Conservation (phyloP, 2,113 vertebrate genomes). For the Danio rerio region DNA sequence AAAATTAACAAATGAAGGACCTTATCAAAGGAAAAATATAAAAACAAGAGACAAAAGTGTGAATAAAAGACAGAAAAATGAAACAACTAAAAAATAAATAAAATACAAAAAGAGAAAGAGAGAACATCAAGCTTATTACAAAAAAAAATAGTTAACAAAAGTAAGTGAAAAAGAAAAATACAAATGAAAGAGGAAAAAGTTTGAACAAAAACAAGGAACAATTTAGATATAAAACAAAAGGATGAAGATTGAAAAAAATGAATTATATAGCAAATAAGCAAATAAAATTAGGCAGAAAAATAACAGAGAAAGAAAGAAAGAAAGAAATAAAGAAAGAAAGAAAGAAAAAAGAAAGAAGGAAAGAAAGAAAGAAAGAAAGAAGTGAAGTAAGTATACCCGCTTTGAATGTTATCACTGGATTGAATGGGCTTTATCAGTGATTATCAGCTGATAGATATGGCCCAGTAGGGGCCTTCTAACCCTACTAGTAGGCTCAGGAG, state of each 20-base stretch:
- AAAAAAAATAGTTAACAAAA: background rate
- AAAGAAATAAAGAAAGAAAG: constrained; percentile 31
- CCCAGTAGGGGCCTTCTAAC: too few species aligned
- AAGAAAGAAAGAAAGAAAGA: constrained; percentile 42
- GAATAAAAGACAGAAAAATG: background rate
- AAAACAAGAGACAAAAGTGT: background rate
- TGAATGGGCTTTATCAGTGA: too few species aligned
- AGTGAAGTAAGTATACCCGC: too few species aligned
- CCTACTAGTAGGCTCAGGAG: too few species aligned
- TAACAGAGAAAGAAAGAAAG: constrained; percentile 30
- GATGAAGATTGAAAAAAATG: background rate
- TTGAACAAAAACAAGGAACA: background rate
- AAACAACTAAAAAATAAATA: background rate
- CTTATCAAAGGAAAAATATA: background rate
- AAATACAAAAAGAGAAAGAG: background rate
- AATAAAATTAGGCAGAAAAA: background rate
- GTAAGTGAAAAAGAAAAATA: background rate
- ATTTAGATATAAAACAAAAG: background rate
- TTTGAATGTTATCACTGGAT: too few species aligned
- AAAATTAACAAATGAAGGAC: too few species aligned
- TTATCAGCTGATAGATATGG: too few species aligned
- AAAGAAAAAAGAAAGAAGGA: constrained; percentile 22
- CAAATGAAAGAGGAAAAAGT: background rate
- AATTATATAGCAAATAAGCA: too few species aligned
- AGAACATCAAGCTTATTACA: background rate